Evolutionary conservation across 2,113 vertebrate genomes (phyloP), one percentile per base, ranked within the genome.

Genomic region (Equus quagga): DNA sequence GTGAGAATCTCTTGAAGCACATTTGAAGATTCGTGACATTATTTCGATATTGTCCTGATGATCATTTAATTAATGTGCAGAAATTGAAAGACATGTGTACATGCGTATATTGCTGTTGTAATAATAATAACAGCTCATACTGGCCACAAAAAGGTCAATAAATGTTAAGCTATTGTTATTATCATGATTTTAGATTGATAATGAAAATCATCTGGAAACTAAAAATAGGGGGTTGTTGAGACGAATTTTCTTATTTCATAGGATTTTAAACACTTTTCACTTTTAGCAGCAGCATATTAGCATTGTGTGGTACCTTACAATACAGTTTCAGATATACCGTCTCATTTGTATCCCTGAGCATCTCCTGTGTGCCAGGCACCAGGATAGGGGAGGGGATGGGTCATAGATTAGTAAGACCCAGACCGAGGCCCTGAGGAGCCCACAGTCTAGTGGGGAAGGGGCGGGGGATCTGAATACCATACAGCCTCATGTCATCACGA

Each of bases 131-230:
- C 5, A 91, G 54, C 28, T 75, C 51, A 80, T 21, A 65, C n/a
- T 58, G 31, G 58, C 11, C 51, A 31, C 15, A 75, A 60, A 56
- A 69, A 69, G 12, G 36, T 64, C 69, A 49, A 75, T 26, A 64
- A 2, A 36, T 65, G 23, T 18, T 33, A 83, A 79, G 67, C 54
- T 79, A 36, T 12, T 75, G 17, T 56, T 76, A 49, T 31, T 67
- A 76, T 11, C 41, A n/a, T 58, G 62, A 69, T 76, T 94, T 96
- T 54, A 75, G 33, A 24, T 18, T 69, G 44, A 58, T 62, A 46
- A 65, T 31, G n/a, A 93, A 96, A 82, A 65, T 85, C 69, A 85
- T 72, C 76, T 69, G 56, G 67, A 91, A 81, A 36, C 92, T 73
- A 85, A 56, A 91, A 81, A 49, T 28, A 24, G 11, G 49, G 13